phyloP scores from a whole-genome alignment of 2,888 invertebrate species.

The Orchestes rusci region DNA sequence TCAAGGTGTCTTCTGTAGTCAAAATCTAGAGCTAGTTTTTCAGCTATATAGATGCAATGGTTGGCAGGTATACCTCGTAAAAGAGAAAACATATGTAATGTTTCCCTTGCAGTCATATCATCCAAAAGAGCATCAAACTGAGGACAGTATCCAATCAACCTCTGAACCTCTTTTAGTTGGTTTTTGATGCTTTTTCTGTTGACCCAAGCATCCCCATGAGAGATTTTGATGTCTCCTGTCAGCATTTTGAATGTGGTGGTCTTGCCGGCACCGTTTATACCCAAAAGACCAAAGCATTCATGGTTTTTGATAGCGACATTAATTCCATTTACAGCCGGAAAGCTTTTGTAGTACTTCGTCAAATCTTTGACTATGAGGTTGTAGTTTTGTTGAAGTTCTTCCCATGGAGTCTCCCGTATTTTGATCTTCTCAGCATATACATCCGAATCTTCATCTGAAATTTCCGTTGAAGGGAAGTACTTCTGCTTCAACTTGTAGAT shows the following conservation, averaged over 20 bases:
- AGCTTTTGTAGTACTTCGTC: slow-evolving; percentile 62
- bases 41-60: slow-evolving; percentile 31
- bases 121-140: slow-evolving; percentile 52
- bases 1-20: slow-evolving; percentile 43
- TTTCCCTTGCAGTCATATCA: slow-evolving; percentile 50
- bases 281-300: slow-evolving; percentile 73
- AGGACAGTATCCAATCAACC: slow-evolving; percentile 51
- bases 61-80: slow-evolving; percentile 42
- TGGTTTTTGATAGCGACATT: slow-evolving; percentile 57
- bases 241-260: slow-evolving; percentile 87
- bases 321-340: slow-evolving; percentile 69
- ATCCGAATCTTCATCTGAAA: slow-evolving; percentile 44
- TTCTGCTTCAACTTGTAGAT: slow-evolving; percentile 31
- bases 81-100: slow-evolving; percentile 48
- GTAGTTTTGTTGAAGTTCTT: slow-evolving; percentile 41
- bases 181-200: slow-evolving; percentile 40
- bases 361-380: slow-evolving; percentile 58
- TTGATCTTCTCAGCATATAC: slow-evolving; percentile 50
- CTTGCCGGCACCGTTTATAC: slow-evolving; percentile 83
- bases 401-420: slow-evolving; percentile 42
- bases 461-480: slow-evolving; percentile 4
- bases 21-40: slow-evolving; percentile 41
- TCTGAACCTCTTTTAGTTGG: slow-evolving; percentile 52
- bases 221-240: slow-evolving; percentile 71
- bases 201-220: slow-evolving; percentile 64